phyloP scores from a whole-genome alignment of 2,797 vertebrate genomes.

The Prunella strophiata region DNA sequence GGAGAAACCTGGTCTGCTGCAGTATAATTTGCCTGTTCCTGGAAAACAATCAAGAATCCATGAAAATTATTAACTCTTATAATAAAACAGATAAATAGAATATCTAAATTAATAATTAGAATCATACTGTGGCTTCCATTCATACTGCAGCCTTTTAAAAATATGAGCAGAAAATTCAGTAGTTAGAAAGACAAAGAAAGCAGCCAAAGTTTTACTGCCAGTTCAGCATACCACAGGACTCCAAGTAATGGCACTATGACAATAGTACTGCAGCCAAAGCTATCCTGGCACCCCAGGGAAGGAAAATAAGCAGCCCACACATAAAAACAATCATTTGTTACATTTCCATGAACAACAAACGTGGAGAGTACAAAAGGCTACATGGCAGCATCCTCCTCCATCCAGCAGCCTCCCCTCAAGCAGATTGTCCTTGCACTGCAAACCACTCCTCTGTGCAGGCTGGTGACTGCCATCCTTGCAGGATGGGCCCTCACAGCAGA shows the following conservation, averaged over 20 bases:
- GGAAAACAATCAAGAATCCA: neutral
- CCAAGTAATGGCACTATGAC: neutral
- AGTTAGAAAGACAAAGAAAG: neutral
- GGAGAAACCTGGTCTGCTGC: neutral
- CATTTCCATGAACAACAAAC: neutral
- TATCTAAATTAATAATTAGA: neutral
- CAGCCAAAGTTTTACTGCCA: neutral
- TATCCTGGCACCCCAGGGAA: neutral
- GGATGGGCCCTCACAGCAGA: neutral
- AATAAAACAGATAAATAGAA: neutral
- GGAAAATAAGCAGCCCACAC: neutral
- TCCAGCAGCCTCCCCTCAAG: neutral
- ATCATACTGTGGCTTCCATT: neutral
- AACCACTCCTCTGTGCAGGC: neutral
- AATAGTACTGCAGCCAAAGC: neutral
- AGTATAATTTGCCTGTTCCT: neutral
- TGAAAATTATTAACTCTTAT: neutral
- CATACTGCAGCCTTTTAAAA: neutral
- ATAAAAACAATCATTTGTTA: neutral
- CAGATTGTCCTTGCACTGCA: neutral
- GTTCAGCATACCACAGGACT: neutral
- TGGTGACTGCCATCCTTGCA: neutral
- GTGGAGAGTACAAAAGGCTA: neutral
- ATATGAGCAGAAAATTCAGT: neutral
- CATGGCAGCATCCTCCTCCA: neutral